phyloP scores from a whole-genome alignment of 2,888 invertebrate genomes.

The Podabrus alpinus region DNA sequence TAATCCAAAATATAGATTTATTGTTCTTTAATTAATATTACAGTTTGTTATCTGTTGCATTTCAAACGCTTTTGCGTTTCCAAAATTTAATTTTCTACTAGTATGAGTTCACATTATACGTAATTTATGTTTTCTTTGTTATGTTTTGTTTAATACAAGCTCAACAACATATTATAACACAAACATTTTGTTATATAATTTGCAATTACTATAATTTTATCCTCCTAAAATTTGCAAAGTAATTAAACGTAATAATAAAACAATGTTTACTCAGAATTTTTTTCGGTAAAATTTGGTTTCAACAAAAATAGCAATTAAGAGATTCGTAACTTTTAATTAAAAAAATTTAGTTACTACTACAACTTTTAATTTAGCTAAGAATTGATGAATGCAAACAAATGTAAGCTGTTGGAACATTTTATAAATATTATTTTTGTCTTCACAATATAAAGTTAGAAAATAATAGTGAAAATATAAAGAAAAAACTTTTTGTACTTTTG shows the following conservation, averaged over 20 bases:
- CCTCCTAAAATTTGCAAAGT: background rate
- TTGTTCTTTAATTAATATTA: background rate
- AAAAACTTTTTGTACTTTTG: background rate
- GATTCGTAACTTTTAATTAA: background rate
- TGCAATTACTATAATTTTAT: background rate
- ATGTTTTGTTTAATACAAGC: background rate
- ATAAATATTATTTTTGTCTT: background rate
- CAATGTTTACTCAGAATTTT: background rate
- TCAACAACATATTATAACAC: background rate
- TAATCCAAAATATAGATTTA: background rate
- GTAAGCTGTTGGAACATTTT: background rate
- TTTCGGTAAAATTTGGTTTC: background rate
- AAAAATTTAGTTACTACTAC: background rate
- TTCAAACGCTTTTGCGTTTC: background rate
- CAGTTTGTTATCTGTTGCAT: background rate
- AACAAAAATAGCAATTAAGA: background rate
- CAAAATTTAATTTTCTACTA: background rate
- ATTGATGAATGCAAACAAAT: background rate
- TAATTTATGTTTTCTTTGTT: background rate
- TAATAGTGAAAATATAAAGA: background rate
- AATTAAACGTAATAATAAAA: background rate
- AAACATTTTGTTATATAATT: background rate
- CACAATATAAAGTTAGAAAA: background rate
- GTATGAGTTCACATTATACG: background rate
- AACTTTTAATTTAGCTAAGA: background rate